Percentiles rank a stretch among this genome's conserved stretches.
Evolutionary conservation across 2,888 invertebrate species (phyloP).

Genomic region (Coelinius sp.): DNA sequence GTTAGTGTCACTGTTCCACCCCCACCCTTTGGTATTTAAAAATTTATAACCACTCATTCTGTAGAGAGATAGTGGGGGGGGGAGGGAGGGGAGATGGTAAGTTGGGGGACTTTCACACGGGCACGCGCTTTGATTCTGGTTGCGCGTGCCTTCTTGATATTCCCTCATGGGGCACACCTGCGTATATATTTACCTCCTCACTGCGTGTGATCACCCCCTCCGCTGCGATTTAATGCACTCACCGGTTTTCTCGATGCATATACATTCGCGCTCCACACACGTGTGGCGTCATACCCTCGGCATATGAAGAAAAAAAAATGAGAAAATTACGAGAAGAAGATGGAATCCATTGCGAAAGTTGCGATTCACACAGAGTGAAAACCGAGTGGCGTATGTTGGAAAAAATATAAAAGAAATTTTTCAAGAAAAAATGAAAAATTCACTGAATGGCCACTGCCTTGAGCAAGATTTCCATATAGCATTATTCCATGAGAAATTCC

Average conservation of each 20-base stretch:
- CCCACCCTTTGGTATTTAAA: background rate
- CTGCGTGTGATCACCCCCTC: constrained; percentile 24
- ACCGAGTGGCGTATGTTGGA: constrained; percentile 34
- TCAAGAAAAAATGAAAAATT: constrained; percentile 28
- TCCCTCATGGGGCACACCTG: constrained; percentile 40
- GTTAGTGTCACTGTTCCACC: constrained; percentile 25
- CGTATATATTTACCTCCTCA: constrained; percentile 44
- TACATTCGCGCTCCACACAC: constrained; percentile 10
- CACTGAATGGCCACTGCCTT: constrained; percentile 25
- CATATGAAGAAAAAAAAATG: constrained; percentile 29
- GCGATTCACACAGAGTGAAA: constrained; percentile 20
- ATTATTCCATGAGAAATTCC: constrained; percentile 34
- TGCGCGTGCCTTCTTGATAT: constrained; percentile 40
- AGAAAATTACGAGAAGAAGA: constrained; percentile 4
- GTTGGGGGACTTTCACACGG: constrained; percentile 49
- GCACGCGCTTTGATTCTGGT: constrained; percentile 42
- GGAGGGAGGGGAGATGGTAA: constrained; percentile 36
- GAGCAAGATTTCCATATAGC: constrained; percentile 29
- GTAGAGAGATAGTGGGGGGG: constrained; percentile 19
- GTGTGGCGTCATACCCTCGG: constrained; percentile 6
- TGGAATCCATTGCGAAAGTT: background rate
- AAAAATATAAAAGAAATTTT: constrained; percentile 39
- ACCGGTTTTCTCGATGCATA: constrained; percentile 29
- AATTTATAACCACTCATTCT: background rate
- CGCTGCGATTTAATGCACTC: constrained; percentile 51